Conservation (phyloP, 1,140 invertebrate genomes). For the Drosophila parabipectinata region DNA sequence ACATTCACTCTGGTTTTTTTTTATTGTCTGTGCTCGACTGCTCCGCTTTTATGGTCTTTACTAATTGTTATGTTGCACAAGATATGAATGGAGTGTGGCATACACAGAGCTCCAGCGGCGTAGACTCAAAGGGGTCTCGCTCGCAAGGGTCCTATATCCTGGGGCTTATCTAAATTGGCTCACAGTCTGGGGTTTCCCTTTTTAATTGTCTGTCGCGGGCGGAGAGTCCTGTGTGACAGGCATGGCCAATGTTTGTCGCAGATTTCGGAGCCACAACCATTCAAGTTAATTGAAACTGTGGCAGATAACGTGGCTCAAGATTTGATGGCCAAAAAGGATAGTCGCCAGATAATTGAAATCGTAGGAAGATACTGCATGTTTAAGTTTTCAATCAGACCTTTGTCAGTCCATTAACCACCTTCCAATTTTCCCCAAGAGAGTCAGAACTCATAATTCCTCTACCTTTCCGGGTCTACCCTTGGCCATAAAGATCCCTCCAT, state of each 20-base stretch:
- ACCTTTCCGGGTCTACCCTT: constrained; percentile 3
- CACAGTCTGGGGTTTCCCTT: constrained; percentile 55
- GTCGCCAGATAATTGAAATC: constrained; percentile 29
- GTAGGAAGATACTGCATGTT: background rate
- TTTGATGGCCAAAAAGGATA: constrained; percentile 28
- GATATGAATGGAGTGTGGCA: constrained; percentile 74
- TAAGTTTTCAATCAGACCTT: constrained; percentile 24
- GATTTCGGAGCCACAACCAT: constrained; percentile 27
- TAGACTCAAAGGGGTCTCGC: background rate
- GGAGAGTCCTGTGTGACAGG: constrained; percentile 44
- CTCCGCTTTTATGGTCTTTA: constrained; percentile 54
- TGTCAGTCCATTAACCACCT: constrained; percentile 13
- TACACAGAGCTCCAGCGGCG: constrained; percentile 3
- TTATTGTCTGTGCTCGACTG: constrained; percentile 30
- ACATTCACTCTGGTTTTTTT: constrained; percentile 13
- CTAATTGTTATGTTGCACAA: constrained; percentile 81
- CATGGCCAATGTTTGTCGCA: constrained; percentile 45
- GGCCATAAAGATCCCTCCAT: constrained; percentile 19
- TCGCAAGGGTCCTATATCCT: constrained; percentile 25
- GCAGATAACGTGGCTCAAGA: constrained; percentile 39
- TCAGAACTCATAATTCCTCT: background rate
- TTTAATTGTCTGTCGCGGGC: constrained; percentile 52
- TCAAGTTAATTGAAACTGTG: constrained; percentile 66
- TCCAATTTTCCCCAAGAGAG: background rate
- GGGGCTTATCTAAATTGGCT: constrained; percentile 75